These are phyloP conservation scores for Bombus picipes DNA, from an alignment of 1,140 invertebrate species.

Conservation along the genomic window DNA sequence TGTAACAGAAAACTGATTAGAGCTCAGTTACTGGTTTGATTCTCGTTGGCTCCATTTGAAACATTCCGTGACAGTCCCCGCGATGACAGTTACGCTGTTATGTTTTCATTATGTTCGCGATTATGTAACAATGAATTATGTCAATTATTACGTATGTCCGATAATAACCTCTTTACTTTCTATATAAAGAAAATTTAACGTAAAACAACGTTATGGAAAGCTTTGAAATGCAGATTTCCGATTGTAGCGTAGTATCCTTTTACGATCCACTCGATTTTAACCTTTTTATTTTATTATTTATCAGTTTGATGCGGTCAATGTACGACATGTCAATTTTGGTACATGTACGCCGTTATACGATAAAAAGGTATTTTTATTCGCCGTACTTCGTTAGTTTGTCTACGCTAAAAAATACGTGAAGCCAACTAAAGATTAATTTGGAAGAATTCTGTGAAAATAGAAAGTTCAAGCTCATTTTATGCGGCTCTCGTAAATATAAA, in stretches of 20 bases:
- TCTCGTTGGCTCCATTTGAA: slow-evolving; percentile 38
- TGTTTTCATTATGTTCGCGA: slow-evolving; percentile 17
- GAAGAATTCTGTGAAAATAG: neutral
- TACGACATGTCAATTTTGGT: neutral
- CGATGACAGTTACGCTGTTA: slow-evolving; percentile 25
- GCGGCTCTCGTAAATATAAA: neutral
- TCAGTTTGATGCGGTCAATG: neutral
- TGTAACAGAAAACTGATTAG: slow-evolving; percentile 30
- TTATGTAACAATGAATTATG: slow-evolving; percentile 46
- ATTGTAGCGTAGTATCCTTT: no score
- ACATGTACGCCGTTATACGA: neutral
- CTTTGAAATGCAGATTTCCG: no score
- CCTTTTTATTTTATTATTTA: no score
- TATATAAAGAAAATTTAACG: neutral
- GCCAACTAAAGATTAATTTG: slow-evolving; percentile 24
- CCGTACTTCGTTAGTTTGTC: neutral
- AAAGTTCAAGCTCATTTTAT: slow-evolving; percentile 8
- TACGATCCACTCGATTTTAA: neutral
- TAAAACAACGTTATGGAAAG: neutral
- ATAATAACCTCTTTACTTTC: slow-evolving; percentile 6
- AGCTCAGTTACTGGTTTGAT: slow-evolving; percentile 28
- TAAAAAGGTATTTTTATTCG: neutral
- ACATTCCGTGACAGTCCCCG: slow-evolving; percentile 11
- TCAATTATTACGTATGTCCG: slow-evolving; percentile 22
- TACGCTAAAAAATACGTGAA: neutral